phyloP scores from a whole-genome alignment of 2,888 invertebrate genomes.

The Lasius fuliginosus region DNA sequence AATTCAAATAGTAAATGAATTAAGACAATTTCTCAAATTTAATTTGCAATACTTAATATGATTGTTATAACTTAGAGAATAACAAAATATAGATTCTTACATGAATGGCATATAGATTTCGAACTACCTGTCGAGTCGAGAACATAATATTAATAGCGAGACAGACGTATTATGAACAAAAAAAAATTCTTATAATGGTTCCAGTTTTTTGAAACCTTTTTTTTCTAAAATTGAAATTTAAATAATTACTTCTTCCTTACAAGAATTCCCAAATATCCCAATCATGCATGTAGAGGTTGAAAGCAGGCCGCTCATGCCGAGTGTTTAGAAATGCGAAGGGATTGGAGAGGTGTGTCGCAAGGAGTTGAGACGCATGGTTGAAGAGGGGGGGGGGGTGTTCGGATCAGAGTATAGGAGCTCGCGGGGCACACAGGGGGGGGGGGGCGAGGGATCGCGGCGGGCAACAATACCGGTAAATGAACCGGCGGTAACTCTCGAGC shows the following conservation, averaged over 20 bases:
- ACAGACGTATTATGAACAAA: background rate
- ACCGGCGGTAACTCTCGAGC: conserved; percentile 80
- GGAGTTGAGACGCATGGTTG: conserved; percentile 28
- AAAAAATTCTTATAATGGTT: background rate
- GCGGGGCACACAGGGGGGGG: conserved; percentile 36
- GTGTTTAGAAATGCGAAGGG: conserved; percentile 31
- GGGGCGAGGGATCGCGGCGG: conserved; percentile 62
- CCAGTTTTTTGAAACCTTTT: background rate
- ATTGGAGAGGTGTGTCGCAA: conserved; percentile 34
- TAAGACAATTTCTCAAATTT: conserved; percentile 50
- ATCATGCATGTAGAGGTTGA: conserved; percentile 26
- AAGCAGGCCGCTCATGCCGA: conserved; percentile 21
- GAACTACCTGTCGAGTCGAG: background rate
- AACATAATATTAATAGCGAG: background rate
- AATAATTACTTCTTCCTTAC: background rate
- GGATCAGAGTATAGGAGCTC: conserved; percentile 57
- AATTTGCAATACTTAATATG: background rate
- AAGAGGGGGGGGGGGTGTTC: conserved; percentile 12
- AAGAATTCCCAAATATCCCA: conserved; percentile 25
- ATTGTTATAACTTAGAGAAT: background rate
- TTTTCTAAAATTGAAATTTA: background rate
- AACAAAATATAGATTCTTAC: background rate
- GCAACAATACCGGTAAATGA: conserved; percentile 84
- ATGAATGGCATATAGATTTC: background rate
- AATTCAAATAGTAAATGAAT: conserved; percentile 82